These are phyloP conservation scores for Popillia japonica DNA, from an alignment of 1,140 invertebrate genomes.

Conservation along the genomic window DNA sequence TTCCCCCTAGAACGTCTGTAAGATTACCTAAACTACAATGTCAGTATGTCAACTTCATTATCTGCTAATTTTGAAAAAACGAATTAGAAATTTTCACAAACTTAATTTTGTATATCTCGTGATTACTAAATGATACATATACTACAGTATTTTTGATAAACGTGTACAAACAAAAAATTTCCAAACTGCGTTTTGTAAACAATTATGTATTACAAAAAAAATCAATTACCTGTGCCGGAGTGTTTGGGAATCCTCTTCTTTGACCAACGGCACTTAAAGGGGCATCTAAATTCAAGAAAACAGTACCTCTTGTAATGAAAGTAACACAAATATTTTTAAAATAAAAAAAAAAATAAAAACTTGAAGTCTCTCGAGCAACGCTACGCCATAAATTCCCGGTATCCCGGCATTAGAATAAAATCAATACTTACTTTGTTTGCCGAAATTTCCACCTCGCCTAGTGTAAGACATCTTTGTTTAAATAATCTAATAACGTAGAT, in stretches of 20 bases:
- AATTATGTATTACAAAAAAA: not conserved
- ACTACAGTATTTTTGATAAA: too few species aligned
- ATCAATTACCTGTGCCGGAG: not conserved
- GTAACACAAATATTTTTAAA: not conserved
- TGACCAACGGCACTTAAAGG: not conserved
- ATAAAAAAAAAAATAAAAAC: not conserved
- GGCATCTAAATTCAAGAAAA: conserved; percentile 13
- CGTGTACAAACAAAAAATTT: too few species aligned
- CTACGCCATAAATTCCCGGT: not conserved
- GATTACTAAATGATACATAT: too few species aligned
- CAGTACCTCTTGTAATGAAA: not conserved
- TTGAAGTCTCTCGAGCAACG: not conserved
- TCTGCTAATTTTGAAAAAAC: too few species aligned
- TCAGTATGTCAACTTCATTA: too few species aligned
- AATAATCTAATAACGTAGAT: not conserved
- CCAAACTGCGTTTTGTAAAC: too few species aligned
- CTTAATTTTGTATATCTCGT: too few species aligned
- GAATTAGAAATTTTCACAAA: too few species aligned
- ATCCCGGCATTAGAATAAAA: not conserved
- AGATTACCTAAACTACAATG: too few species aligned
- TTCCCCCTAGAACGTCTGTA: too few species aligned
- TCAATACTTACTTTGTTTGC: conserved; percentile 21
- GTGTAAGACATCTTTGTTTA: not conserved
- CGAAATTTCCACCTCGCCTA: not conserved
- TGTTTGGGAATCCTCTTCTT: not conserved